These are phyloP conservation scores for Antechinus stuartii DNA, from an alignment of 2,113 vertebrate species.

Conservation along the genomic window DNA sequence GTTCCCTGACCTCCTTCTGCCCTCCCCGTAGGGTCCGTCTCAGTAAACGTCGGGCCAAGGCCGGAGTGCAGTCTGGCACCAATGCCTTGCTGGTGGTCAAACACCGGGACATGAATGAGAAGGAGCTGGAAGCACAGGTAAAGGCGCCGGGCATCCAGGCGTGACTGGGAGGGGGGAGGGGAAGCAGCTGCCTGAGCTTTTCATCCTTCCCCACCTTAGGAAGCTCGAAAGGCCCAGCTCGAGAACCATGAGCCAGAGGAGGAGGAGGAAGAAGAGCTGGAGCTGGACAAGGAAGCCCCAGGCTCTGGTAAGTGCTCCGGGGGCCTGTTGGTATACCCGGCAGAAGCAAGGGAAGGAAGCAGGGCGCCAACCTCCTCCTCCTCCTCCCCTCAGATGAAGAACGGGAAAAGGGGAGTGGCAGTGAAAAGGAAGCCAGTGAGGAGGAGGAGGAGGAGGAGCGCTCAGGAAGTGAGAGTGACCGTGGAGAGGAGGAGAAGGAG, in stretches of 20 bases:
- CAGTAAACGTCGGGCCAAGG: conserved; percentile 94
- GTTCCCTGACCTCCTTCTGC: too few relatives aligned
- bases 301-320: conserved; percentile 87
- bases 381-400: conserved; percentile 85
- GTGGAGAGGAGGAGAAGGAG: conserved; percentile 83
- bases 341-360: not conserved
- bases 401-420: conserved; percentile 90
- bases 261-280: conserved; percentile 93
- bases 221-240: conserved; percentile 94
- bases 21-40: conserved; percentile 88
- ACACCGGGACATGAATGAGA: conserved; percentile 97
- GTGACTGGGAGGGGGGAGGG: not conserved
- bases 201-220: conserved; percentile 77
- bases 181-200: not conserved
- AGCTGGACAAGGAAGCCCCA: conserved; percentile 86
- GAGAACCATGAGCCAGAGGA: conserved; percentile 97
- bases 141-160: not conserved
- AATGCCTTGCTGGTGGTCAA: conserved; percentile 95
- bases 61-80: conserved; percentile 93
- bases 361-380: conserved; percentile 2
- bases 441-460: conserved; percentile 72
- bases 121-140: conserved; percentile 95
- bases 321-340: not conserved
- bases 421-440: conserved; percentile 85
- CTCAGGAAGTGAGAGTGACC: conserved; percentile 87